These are phyloP conservation scores for Dicyrtomina minuta DNA, from an alignment of 2,888 invertebrate genomes.

Conservation along the genomic window DNA sequence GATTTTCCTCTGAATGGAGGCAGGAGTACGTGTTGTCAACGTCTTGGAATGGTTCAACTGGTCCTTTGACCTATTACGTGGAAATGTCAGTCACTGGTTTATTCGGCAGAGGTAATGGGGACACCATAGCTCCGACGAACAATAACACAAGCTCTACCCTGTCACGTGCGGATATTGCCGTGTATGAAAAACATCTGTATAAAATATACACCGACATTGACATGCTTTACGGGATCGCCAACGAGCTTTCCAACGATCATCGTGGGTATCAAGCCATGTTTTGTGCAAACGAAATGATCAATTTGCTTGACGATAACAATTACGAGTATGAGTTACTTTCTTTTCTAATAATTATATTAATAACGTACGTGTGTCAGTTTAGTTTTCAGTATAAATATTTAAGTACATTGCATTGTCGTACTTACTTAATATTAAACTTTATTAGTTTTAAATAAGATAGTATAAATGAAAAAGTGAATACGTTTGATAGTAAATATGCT, in stretches of 20 bases:
- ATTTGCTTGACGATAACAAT: constrained; percentile 54
- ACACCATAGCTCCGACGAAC: constrained; percentile 56
- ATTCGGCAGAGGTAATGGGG: constrained; percentile 58
- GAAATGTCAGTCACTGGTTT: constrained; percentile 61
- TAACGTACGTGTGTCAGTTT: no score
- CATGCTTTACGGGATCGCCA: constrained; percentile 57
- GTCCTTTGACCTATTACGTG: constrained; percentile 55
- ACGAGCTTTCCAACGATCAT: constrained; percentile 56
- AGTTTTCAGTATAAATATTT: no score
- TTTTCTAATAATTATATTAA: no score
- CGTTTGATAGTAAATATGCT: no score
- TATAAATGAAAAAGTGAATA: no score
- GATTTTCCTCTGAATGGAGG: constrained; percentile 45
- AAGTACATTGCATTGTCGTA: no score
- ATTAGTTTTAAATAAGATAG: no score
- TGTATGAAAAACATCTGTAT: constrained; percentile 56
- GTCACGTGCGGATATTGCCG: constrained; percentile 57
- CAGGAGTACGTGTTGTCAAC: constrained; percentile 51
- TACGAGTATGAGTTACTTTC: no score
- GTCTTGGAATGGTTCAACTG: constrained; percentile 39
- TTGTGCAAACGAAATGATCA: constrained; percentile 59
- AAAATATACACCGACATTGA: constrained; percentile 58
- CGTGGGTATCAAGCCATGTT: constrained; percentile 59
- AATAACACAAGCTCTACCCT: constrained; percentile 55
- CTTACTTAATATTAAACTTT: no score